phyloP scores from a whole-genome alignment of 1,140 invertebrate species.

The Drusus annulatus region DNA sequence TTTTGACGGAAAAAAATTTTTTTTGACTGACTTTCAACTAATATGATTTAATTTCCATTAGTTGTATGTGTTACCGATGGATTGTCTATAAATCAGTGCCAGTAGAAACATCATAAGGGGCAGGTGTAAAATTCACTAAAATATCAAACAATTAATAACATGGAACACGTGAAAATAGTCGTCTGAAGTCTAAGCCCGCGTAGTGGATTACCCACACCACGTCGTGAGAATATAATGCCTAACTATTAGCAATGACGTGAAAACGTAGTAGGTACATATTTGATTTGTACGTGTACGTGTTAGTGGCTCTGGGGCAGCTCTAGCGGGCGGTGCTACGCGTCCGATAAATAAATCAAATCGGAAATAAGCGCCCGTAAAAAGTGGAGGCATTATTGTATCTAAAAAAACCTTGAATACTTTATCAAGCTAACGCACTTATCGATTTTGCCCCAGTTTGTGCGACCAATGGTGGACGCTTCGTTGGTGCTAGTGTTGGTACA shows the following conservation, averaged over 20 bases:
- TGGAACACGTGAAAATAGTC: not conserved
- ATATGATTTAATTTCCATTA: no score
- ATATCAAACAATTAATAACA: constrained; percentile 1
- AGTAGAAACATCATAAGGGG: constrained; percentile 1
- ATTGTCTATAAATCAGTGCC: not conserved
- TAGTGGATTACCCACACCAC: no score
- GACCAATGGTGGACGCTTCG: not conserved
- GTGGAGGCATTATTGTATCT: constrained; percentile 33
- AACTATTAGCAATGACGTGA: no score
- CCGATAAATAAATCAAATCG: constrained; percentile 44
- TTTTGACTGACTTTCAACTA: no score
- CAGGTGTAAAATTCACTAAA: not conserved
- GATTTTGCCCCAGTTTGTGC: constrained; percentile 23
- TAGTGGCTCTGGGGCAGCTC: not conserved
- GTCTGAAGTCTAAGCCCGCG: no score
- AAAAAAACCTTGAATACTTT: constrained; percentile 44
- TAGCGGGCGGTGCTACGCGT: constrained; percentile 18
- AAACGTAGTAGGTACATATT: no score
- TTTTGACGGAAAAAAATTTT: no score
- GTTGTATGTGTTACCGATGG: no score
- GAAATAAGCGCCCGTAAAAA: constrained; percentile 32
- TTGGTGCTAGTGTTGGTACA: not conserved
- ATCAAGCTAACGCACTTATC: constrained; percentile 42
- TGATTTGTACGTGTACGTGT: not conserved
- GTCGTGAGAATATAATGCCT: no score